Evolutionary conservation across 2,888 invertebrate species (phyloP), one percentile per base, ranked within the genome.

Genomic region (Drosophila lutescens): DNA sequence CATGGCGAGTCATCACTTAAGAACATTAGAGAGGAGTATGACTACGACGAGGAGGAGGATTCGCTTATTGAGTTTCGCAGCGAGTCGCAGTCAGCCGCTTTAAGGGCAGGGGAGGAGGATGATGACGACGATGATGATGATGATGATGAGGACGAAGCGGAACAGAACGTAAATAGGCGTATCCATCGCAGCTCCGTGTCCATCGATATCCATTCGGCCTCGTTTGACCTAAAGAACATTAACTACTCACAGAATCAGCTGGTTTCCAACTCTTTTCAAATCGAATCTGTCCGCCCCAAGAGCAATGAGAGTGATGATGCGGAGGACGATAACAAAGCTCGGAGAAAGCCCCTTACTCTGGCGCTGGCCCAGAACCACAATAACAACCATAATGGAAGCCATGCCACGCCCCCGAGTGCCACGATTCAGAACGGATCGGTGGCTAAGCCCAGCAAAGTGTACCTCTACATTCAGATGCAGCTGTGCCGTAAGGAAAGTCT

Each of bases 381-480:
- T 23, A 51, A 68, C 4, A 71, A 43, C 20, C 43, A 23, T 3
- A 43, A 70, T 43, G 68, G 56, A 1, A 66, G 51, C 41, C 75
- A 75, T 32, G 32, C 46, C 13, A 26, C 65, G 43, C 47, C 71
- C 6, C 75, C 72, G 6, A 76, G 63, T 60, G 54, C 77, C 13
- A 56, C 56, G 10, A 53, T 68, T 3, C 71, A 68, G 43, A 74
- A 80, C 47, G 81, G 79, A 17, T 34, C 47, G 5, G 13, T 61
- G 10, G 17, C 50, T 2, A 77, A 77, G 50, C 89, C 88, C 51
- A 91, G 92, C 9, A 94, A 93, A 89, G 94, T 96, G 90, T 97
- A 96, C 91, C 94, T 99, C 15, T 99, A 98, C 91, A 99, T 99
- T 91, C 99, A 99, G 93, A 99, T 99, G 99, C 98, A 99, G 92